Base-by-base conservation (phyloP, 2,113 vertebrate species). In the Lagopus leucura region DNA sequence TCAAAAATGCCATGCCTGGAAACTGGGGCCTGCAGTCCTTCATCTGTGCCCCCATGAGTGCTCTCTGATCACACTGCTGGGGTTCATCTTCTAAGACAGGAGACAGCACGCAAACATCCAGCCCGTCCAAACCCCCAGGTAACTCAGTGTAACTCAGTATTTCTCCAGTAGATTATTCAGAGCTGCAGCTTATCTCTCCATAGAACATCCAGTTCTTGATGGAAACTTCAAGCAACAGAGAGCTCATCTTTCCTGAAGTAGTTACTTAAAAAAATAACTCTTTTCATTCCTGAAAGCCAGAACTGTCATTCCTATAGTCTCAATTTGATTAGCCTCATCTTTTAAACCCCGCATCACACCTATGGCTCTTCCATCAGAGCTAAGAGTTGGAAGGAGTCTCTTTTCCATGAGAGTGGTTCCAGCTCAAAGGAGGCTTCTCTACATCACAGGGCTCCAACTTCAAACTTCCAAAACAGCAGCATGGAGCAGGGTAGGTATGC, bases 371-470 rank as follows among this genome's bases (percentile, higher is more conserved):
- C 61, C 47, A 42, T 38, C 43, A 47, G 27, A 40, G n/a, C 34
- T 27, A 24, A 8, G 63, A 30, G 27, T 17, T 4, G 60, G 45
- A 42, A 36, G 58, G 15, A 54, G 27, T 40, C 34, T 45, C 24
- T 13, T 69, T 22, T 14, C 9, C 54, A 45, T 4, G 7, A 8
- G 0, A 18, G n/a, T 0, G 0, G 13, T 50, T 74, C 30, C 5
- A 74, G 47, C 15, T 32, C 67, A 64, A n/a, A 67, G 30, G 6
- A 13, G 11, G 4, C 38, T 66, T 76, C 30, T 69, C n/a, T 82
- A 11, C 34, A 36, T 24, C 9, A 32, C 7, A 77, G 19, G 36
- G 50, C 58, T 11, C 7, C 73, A 84, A 10, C 12, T 77, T 24
- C 7, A 4, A 54, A 7, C 60, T 86, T 87, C 30, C 72, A 73